Percentiles rank a stretch among this genome's conserved stretches.
Evolutionary conservation across 1,140 invertebrate genomes (phyloP).

Genomic region (Scylla paramamosain): DNA sequence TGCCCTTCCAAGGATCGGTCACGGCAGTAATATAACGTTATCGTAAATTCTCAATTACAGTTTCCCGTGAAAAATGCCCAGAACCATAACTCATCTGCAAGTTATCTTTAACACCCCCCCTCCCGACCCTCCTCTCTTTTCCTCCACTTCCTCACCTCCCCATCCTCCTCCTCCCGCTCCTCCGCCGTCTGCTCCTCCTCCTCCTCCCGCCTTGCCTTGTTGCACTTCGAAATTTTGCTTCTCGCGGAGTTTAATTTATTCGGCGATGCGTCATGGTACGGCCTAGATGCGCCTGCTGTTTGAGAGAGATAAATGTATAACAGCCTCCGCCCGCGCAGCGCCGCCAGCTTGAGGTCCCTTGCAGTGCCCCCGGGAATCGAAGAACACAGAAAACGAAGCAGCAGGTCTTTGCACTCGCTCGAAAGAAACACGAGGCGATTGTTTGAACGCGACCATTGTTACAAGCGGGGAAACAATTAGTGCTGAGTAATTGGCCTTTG

Average conservation of each 20-base stretch:
- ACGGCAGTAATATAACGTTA: neutral
- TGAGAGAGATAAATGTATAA: neutral
- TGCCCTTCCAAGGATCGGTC: neutral
- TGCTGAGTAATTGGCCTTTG: neutral
- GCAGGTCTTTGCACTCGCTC: neutral
- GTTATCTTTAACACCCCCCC: neutral
- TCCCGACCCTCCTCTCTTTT: neutral
- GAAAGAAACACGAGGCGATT: constrained; percentile 13
- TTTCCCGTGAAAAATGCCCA: constrained; percentile 1
- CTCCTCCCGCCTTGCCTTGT: neutral
- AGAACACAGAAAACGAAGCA: neutral
- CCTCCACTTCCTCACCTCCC: neutral
- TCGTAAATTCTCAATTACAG: constrained; percentile 23
- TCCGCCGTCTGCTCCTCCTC: neutral
- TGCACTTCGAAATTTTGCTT: constrained; percentile 9
- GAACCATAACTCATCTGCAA: neutral
- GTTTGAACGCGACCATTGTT: constrained; percentile 1
- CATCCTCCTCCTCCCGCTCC: neutral
- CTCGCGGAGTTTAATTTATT: neutral
- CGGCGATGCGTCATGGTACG: neutral
- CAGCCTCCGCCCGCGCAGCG: too few species aligned
- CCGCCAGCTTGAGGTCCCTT: too few species aligned
- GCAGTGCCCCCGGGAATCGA: too few species aligned
- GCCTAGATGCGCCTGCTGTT: neutral
- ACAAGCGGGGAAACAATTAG: neutral